Evolutionary conservation across 2,113 vertebrate species (phyloP), one percentile per base, ranked within the genome.

Genomic region (Oryctolagus cuniculus): DNA sequence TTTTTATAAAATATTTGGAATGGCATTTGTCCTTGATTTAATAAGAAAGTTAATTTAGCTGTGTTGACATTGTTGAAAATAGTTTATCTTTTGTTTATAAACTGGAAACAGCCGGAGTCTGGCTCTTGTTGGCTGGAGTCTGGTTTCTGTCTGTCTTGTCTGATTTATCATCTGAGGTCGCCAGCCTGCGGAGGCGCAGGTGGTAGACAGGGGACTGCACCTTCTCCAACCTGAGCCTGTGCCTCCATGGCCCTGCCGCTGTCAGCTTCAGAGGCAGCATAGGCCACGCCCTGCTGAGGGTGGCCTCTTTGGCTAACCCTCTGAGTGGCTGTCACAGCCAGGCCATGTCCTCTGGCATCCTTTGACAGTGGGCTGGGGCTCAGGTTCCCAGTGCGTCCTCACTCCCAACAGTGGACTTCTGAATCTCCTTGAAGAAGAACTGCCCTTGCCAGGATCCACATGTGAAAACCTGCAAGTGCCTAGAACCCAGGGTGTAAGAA

Each of bases 41-140:
- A 73, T 69, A 51, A 72, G 72, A 92, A 92, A 89, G 53, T 83
- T 61, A 10, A 80, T 66, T 85, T 49, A 82, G 67, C 89, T 90
- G 74, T 31, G 21, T 73, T 86, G 73, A 22, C 31, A 61, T 36
- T 21, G n/a, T 53, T n/a, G 61, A 90, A 89, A 73, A 89, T 22
- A 72, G 15, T 74, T 67, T 63, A 25, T 61, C n/a, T 22, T 66
- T 81, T 67, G 22, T 93, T 94, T 78, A 63, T 49, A 88, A 85
- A 38, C 25, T 79, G 58, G 49, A 53, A 92, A 25, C 4, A 80
- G 34, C 53, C 34, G 22, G 70, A n/a, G 8, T 25, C 51, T 84
- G 66, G 19, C 21, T 55, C 2, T 0, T 64, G 51, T 77, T 31
- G 44, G 72, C 67, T 58, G 22, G 16, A 31, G 67, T 67, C 67